These are phyloP conservation scores for Syngnathus typhle DNA, from an alignment of 2,113 vertebrate genomes.

Conservation along the genomic window DNA sequence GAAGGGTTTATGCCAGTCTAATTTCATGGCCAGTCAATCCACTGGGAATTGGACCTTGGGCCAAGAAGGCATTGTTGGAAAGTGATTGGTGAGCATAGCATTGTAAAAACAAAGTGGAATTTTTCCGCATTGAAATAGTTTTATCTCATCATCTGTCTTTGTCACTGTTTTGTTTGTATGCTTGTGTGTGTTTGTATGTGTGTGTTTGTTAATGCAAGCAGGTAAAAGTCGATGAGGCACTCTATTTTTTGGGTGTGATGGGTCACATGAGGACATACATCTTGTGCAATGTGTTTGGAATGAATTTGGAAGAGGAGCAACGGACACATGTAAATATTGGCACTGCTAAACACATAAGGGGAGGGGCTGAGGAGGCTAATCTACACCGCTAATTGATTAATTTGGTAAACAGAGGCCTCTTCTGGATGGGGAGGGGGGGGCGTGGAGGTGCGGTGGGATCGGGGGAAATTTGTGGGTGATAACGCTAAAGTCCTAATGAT, in stretches of 20 bases:
- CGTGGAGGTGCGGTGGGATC: constrained; percentile 12
- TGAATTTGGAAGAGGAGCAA: constrained; percentile 59
- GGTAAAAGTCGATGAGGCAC: constrained; percentile 4
- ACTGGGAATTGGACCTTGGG: constrained; percentile 40
- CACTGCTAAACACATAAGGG: constrained; percentile 14
- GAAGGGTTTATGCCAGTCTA: constrained; percentile 53
- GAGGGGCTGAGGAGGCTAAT: constrained; percentile 47
- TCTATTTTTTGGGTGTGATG: constrained; percentile 6
- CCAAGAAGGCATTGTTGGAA: constrained; percentile 43
- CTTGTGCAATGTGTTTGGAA: constrained; percentile 55
- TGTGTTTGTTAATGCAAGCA: constrained; percentile 6
- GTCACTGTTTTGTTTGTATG: constrained; percentile 1
- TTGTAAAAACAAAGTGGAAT: constrained; percentile 41
- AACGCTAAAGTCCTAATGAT: constrained; percentile 49
- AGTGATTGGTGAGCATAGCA: constrained; percentile 14
- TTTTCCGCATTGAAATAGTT: constrained; percentile 23
- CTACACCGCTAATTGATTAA: constrained; percentile 66
- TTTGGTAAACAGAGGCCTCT: constrained; percentile 61
- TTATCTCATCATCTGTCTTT: background rate
- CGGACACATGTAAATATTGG: constrained; percentile 62
- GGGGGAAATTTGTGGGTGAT: constrained; percentile 36
- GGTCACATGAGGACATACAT: constrained; percentile 43
- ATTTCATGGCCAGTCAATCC: constrained; percentile 58
- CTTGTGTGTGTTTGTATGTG: background rate
- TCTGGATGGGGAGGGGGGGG: constrained; percentile 18